Percentiles rank a stretch among this genome's conserved stretches.
Evolutionary conservation across 2,888 invertebrate species (phyloP).

Genomic region (Amphimallon solstitiale): DNA sequence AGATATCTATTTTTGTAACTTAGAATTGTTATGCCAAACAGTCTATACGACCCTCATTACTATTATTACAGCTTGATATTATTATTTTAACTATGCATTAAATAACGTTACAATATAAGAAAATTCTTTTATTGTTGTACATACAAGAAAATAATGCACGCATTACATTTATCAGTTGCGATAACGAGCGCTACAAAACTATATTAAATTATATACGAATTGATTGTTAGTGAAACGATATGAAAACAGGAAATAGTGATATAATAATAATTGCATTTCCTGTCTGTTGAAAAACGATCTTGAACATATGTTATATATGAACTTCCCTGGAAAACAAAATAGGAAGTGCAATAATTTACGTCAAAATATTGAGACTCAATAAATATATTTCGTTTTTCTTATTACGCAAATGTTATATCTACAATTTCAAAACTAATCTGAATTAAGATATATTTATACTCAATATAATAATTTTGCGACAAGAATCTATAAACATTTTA

Average conservation of each 20-base stretch:
- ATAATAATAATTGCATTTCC: slow-evolving; percentile 28
- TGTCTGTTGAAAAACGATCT: slow-evolving; percentile 14
- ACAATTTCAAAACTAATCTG: too few relatives aligned
- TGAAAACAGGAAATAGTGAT: slow-evolving; percentile 25
- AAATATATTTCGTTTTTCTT: too few relatives aligned
- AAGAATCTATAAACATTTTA: too few relatives aligned
- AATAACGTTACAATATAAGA: neutral
- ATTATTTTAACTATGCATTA: slow-evolving; percentile 7
- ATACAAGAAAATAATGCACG: too few relatives aligned
- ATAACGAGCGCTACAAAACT: neutral
- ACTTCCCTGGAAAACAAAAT: too few relatives aligned
- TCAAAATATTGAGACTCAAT: too few relatives aligned
- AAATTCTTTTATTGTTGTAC: slow-evolving; percentile 11
- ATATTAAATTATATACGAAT: slow-evolving; percentile 21
- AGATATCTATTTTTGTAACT: slow-evolving; percentile 15
- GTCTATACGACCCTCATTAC: neutral
- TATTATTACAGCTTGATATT: neutral
- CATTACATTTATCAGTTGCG: neutral
- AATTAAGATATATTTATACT: too few relatives aligned
- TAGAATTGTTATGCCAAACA: slow-evolving; percentile 8
- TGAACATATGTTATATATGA: neutral
- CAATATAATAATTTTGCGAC: too few relatives aligned
- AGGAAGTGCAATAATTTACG: too few relatives aligned
- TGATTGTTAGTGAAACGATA: slow-evolving; percentile 6
- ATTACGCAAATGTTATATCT: too few relatives aligned